These are phyloP conservation scores for Morone saxatilis DNA, from an alignment of 2,113 vertebrate species.

Conservation along the genomic window DNA sequence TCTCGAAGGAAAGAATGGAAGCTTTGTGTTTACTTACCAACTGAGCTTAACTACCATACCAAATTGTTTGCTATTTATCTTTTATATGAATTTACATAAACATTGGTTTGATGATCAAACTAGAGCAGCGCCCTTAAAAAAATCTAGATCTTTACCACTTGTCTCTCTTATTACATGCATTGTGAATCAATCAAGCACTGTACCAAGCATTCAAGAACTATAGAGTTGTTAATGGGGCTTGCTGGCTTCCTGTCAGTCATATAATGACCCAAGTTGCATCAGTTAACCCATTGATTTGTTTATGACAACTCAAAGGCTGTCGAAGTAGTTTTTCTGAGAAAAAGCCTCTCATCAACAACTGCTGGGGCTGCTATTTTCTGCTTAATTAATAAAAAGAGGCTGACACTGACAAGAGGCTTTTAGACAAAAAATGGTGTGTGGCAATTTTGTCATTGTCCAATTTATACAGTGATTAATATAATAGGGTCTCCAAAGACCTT, in stretches of 20 bases:
- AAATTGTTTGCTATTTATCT: not conserved
- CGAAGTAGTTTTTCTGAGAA: not conserved
- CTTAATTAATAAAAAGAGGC: not conserved
- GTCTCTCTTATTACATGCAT: not conserved
- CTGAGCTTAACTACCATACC: not conserved
- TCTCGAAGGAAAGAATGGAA: not conserved
- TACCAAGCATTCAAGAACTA: not conserved
- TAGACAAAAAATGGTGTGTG: not conserved
- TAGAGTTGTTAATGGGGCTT: not conserved
- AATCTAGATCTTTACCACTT: not conserved
- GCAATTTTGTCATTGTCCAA: not conserved
- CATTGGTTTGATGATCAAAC: slow-evolving; percentile 10
- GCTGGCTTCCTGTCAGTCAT: not conserved
- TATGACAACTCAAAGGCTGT: not conserved
- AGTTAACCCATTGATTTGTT: not conserved
- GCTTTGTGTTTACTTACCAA: slow-evolving; percentile 2
- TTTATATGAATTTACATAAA: not conserved
- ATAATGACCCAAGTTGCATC: not conserved
- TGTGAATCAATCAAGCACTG: not conserved
- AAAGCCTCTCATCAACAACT: not conserved
- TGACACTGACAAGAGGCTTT: not conserved
- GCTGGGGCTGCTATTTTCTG: not conserved
- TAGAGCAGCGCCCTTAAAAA: not conserved
- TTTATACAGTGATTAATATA: not conserved
- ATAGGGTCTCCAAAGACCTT: no score